Percentiles rank a stretch among this genome's conserved stretches.
These are phyloP conservation scores for Clarias magur DNA, from an alignment of 2,113 vertebrate species.

Conservation along the genomic window DNA sequence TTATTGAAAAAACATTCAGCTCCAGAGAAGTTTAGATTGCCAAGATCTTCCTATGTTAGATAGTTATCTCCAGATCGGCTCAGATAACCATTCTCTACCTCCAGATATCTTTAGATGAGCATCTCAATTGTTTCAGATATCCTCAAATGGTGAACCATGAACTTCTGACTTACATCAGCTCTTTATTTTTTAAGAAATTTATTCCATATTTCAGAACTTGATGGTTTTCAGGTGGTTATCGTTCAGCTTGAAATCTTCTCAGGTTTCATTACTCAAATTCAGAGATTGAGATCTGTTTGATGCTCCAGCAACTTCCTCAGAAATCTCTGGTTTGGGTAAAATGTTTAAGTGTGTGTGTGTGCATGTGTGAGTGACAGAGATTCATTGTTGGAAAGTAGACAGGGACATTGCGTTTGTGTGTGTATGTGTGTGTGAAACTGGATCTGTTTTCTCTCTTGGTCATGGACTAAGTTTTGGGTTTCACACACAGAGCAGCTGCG, in stretches of 20 bases:
- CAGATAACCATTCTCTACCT: neutral
- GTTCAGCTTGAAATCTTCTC: neutral
- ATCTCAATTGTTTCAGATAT: neutral
- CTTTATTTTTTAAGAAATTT: neutral
- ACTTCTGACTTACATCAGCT: neutral
- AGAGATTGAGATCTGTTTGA: neutral
- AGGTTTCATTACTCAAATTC: neutral
- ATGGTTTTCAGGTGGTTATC: neutral
- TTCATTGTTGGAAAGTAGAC: slow-evolving; percentile 8
- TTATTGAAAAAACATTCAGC: neutral
- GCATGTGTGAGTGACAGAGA: slow-evolving; percentile 44
- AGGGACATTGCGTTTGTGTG: slow-evolving; percentile 11
- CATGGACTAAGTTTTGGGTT: slow-evolving; percentile 61
- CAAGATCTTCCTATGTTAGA: neutral
- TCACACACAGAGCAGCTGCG: slow-evolving; percentile 83
- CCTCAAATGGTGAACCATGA: neutral
- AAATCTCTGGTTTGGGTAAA: neutral
- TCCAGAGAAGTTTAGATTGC: neutral
- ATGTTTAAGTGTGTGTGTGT: neutral
- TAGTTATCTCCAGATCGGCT: neutral
- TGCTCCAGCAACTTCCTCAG: neutral
- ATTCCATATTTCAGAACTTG: neutral
- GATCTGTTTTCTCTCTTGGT: slow-evolving; percentile 15
- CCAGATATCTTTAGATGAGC: neutral
- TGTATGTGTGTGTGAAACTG: neutral